Evolutionary conservation across 2,797 vertebrate genomes (phyloP), one percentile per base, ranked within the genome.

Genomic region (Ctenosaura bakeri): DNA sequence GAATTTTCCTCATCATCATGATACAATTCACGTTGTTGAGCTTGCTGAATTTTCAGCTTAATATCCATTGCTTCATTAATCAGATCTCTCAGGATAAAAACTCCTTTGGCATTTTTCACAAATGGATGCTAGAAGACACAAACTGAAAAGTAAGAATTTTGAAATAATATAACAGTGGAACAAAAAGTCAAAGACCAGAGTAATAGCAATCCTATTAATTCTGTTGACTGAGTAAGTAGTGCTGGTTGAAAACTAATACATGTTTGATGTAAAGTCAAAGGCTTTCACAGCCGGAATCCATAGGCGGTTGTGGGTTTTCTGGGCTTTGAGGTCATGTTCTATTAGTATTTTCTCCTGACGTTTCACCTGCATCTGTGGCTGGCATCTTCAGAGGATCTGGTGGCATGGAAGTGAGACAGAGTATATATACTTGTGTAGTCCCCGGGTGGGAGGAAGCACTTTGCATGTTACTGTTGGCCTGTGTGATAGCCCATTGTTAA

Each of bases 31-130:
- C 98, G 97, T 92, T 98, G 98, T 6, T 98, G 98, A 0, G 96
- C 97, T 88, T 98, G 98, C n/a, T 98, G 98, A 42, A 96, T 97
- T 96, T 98, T 99, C 94, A 98, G 95, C 89, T 99, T 99, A 95
- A 98, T 98, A 82, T 99, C 99, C 98, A 99, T 98, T 79, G 98
- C 98, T 71, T 99, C 99, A 0, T 98, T 98, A 94, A 99, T 98
- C 94, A 99, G 94, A 38, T 98, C 98, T 76, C 97, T 95, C 90
- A 99, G 96, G 91, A 98, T 97, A n/a, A 98, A 98, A 78, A 95
- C 98, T 92, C 98, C 97, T 95, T 99, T 99, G 88, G 98, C 98
- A 73, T 96, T 97, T 97, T 98, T 98, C 91, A 99, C 98, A 95
- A 99, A 99, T 0, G 98, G 97, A 92, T 99, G 98, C 99, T 99